A percentile compares a stretch with the other conserved stretches of the same genome.
Evolutionary conservation across 2,888 invertebrate genomes (phyloP).

Genomic region (Chaetoderma sp.): DNA sequence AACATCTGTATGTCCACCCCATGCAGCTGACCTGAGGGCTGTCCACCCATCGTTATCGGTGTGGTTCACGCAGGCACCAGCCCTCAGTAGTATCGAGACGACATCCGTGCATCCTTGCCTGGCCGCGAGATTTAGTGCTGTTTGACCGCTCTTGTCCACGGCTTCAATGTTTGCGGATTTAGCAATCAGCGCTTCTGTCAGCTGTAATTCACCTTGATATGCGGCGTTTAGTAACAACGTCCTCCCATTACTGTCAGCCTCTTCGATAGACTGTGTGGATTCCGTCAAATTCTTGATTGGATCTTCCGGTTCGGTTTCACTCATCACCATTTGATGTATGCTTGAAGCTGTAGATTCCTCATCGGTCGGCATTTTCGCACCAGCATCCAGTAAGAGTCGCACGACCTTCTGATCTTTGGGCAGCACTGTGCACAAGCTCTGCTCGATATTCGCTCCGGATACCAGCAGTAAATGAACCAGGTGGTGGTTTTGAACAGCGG

Average conservation of each 20-base stretch:
- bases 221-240: conserved; percentile 83
- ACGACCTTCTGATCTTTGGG: conserved; percentile 65
- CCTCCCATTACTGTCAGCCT: conserved; percentile 75
- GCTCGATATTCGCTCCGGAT: conserved; percentile 62
- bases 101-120: conserved; percentile 61
- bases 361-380: conserved; percentile 89
- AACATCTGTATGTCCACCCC: conserved; percentile 85
- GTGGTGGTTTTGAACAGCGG: conserved; percentile 72
- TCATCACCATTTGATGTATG: conserved; percentile 27
- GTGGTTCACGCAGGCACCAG: conserved; percentile 68
- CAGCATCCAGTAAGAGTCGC: conserved; percentile 87
- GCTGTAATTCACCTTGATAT: conserved; percentile 89
- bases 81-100: conserved; percentile 70
- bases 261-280: conserved; percentile 69
- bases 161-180: conserved; percentile 76
- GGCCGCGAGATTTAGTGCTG: conserved; percentile 82
- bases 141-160: conserved; percentile 82
- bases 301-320: conserved; percentile 24
- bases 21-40: conserved; percentile 83
- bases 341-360: conserved; percentile 80
- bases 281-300: conserved; percentile 44
- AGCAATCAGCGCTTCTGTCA: conserved; percentile 87
- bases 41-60: conserved; percentile 71
- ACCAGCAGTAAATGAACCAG: conserved; percentile 81
- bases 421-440: conserved; percentile 55